Evolutionary conservation across 2,888 invertebrate genomes (phyloP).

Genomic region (Melinopterus prodromus): DNA sequence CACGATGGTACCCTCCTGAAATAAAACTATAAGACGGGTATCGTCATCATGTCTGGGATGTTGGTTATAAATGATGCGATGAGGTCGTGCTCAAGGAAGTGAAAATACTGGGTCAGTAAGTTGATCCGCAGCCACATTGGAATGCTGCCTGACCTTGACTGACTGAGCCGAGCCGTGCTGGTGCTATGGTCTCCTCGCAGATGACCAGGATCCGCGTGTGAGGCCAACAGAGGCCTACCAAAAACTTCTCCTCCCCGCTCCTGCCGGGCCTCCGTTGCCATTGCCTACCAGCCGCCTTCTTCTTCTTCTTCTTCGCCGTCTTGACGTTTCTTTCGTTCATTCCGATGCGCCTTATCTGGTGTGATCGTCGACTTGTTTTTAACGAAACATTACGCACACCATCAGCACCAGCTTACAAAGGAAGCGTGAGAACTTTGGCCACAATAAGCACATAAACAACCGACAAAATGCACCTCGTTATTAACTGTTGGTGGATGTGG

Average conservation of each 20-base stretch:
- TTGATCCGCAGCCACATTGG: conserved; percentile 50
- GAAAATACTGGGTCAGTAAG: conserved; percentile 54
- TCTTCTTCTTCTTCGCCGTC: not conserved
- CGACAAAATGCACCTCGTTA: not conserved
- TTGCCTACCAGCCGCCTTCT: not conserved
- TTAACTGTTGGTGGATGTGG: not conserved
- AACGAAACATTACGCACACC: not conserved
- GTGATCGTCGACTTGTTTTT: not conserved
- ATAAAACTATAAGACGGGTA: not conserved
- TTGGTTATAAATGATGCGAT: not conserved
- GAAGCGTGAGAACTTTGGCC: not conserved
- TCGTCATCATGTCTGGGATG: not conserved
- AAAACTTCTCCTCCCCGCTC: not conserved
- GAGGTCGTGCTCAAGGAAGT: conserved; percentile 49
- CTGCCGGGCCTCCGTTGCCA: not conserved
- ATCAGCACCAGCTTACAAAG: not conserved
- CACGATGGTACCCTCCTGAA: too few species aligned
- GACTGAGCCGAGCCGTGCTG: conserved; percentile 33
- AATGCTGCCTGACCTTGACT: conserved; percentile 55
- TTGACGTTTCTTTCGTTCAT: not conserved
- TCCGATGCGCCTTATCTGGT: not conserved
- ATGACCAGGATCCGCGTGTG: not conserved
- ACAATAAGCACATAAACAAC: not conserved
- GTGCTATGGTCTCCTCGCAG: not conserved
- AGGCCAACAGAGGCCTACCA: not conserved